phyloP scores from a whole-genome alignment of 2,113 vertebrate species.

The Calyptomena viridis region DNA sequence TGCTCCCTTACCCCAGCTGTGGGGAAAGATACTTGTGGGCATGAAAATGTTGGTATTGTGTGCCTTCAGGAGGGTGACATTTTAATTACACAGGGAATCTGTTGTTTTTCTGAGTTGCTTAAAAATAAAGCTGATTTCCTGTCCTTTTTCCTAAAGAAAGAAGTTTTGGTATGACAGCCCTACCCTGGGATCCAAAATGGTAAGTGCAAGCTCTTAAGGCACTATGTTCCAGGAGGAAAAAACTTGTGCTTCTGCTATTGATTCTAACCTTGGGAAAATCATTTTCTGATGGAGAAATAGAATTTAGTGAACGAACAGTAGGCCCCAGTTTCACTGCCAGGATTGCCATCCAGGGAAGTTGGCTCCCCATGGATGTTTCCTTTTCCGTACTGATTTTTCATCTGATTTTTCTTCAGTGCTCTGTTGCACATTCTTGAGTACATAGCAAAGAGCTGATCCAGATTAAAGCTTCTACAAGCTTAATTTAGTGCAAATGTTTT shows the following conservation, averaged over 20 bases:
- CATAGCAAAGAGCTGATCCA: neutral
- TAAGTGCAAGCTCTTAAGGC: neutral
- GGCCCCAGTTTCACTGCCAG: neutral
- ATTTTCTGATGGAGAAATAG: neutral
- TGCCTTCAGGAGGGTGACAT: neutral
- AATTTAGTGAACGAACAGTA: neutral
- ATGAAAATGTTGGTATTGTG: fast-evolving
- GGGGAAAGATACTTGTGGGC: neutral
- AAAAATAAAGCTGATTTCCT: neutral
- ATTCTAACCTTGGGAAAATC: neutral
- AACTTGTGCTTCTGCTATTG: neutral
- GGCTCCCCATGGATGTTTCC: neutral
- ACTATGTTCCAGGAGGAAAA: neutral
- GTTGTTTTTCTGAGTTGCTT: neutral
- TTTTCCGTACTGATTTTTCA: neutral
- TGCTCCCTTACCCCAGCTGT: too few relatives aligned
- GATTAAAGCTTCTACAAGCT: neutral
- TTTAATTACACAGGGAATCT: neutral
- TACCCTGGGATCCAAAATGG: constrained; percentile 57
- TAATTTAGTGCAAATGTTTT: neutral
- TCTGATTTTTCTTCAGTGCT: fast-evolving
- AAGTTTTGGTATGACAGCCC: constrained; percentile 83
- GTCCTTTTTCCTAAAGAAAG: constrained; percentile 67
- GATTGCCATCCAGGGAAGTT: neutral
- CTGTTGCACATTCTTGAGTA: neutral